Evolutionary conservation across 2,113 vertebrate genomes (phyloP).

Genomic region (Neotragus pygmaeus): DNA sequence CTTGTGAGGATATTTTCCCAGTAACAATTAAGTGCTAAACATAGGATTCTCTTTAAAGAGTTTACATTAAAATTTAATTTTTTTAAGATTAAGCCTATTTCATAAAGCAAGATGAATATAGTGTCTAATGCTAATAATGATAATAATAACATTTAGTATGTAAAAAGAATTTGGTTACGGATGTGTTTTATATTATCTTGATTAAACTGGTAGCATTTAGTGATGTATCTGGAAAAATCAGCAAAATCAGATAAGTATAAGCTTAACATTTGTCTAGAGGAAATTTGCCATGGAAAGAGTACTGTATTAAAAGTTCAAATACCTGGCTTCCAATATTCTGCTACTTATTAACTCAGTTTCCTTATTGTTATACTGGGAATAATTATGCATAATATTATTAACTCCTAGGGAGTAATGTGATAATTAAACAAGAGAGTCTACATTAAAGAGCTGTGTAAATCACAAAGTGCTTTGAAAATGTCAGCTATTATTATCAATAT

Average conservation of each 20-base stretch:
- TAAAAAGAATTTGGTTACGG: not conserved
- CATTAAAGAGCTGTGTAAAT: conserved; percentile 39
- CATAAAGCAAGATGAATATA: not conserved
- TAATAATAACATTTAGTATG: not conserved
- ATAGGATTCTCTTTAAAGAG: not conserved
- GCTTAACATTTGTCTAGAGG: conserved; percentile 3
- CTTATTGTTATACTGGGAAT: conserved; percentile 40
- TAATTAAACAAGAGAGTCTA: conserved; percentile 47
- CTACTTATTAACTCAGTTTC: conserved; percentile 33
- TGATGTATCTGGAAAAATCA: not conserved
- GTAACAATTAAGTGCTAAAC: not conserved
- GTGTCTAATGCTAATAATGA: not conserved
- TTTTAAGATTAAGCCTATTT: not conserved
- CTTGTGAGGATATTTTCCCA: not conserved
- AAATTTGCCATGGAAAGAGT: not conserved
- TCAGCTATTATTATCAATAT: conserved; percentile 38
- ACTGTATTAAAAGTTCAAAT: conserved; percentile 21
- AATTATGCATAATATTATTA: conserved; percentile 39
- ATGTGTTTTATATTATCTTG: not conserved
- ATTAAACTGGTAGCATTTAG: not conserved
- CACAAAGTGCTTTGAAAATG: conserved; percentile 43
- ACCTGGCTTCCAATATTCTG: not conserved
- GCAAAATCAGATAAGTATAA: not conserved
- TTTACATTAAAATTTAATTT: not conserved
- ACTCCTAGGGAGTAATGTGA: conserved; percentile 21